phyloP scores from a whole-genome alignment of 2,113 vertebrate species.

The Tupaia chinensis region DNA sequence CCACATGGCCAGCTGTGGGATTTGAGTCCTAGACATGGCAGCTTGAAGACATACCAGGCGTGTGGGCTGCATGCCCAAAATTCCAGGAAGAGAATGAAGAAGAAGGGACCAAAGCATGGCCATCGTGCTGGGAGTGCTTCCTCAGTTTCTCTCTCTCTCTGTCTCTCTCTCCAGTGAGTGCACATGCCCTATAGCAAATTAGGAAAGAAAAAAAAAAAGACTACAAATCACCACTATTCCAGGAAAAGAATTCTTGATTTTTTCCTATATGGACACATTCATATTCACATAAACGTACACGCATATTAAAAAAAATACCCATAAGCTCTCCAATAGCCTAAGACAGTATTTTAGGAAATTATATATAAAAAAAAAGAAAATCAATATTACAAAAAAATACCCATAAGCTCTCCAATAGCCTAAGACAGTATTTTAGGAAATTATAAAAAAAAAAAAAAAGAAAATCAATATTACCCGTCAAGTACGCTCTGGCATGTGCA shows the following conservation, averaged over 20 bases:
- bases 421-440: not conserved
- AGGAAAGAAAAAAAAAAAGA: conserved; percentile 26
- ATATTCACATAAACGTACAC: not conserved
- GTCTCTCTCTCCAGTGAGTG: too few species aligned
- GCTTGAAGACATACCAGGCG: too few species aligned
- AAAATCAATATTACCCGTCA: not conserved
- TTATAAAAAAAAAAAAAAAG: not conserved
- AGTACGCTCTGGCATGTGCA: not conserved
- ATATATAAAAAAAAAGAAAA: conserved; percentile 5
- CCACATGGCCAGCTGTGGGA: too few species aligned
- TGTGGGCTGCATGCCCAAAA: too few species aligned
- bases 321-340: not conserved
- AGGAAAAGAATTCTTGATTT: not conserved
- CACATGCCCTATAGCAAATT: too few species aligned
- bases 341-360: not conserved
- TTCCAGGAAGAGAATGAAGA: too few species aligned
- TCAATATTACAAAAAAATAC: not conserved
- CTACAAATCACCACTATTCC: conserved; percentile 20
- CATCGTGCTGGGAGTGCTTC: too few species aligned
- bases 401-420: not conserved
- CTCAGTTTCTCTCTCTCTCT: too few species aligned
- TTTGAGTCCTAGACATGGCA: too few species aligned
- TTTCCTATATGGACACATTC: not conserved
- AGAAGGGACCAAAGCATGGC: too few species aligned
- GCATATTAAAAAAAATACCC: not conserved